Percentiles rank a stretch among this genome's conserved stretches.
Conservation (phyloP, 2,888 invertebrate genomes). For the Amphipoea lucens region DNA sequence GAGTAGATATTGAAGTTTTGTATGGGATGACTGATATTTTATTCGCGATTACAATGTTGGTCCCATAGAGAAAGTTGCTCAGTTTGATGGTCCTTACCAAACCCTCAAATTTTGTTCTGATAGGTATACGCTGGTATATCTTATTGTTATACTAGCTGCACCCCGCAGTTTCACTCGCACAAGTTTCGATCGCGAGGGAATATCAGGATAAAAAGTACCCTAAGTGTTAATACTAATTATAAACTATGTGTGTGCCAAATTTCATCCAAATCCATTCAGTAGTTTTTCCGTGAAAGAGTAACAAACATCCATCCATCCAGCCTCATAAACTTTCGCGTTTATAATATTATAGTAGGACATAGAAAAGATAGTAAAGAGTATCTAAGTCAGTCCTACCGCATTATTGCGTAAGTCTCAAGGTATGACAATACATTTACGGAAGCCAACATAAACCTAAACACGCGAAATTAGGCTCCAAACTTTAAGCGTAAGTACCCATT, state of each 20-base stretch:
- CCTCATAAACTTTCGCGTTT: too few relatives aligned
- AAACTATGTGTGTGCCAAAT: too few relatives aligned
- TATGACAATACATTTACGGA: slow-evolving; percentile 70
- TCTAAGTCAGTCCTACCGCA: slow-evolving; percentile 43
- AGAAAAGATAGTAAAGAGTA: slow-evolving; percentile 12
- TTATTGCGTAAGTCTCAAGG: slow-evolving; percentile 68
- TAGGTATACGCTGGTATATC: not conserved
- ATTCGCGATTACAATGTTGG: not conserved
- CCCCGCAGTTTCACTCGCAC: too few relatives aligned
- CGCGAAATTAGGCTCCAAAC: slow-evolving; percentile 78
- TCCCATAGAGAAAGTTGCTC: too few relatives aligned
- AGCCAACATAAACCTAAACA: slow-evolving; percentile 76
- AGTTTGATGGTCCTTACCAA: not conserved
- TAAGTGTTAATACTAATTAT: too few relatives aligned
- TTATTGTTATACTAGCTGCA: not conserved
- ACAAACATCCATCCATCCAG: too few relatives aligned
- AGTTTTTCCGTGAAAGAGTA: too few relatives aligned
- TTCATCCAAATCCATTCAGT: too few relatives aligned
- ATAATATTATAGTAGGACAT: too few relatives aligned
- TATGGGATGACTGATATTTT: not conserved
- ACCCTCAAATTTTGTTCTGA: not conserved
- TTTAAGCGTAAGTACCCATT: slow-evolving; percentile 80
- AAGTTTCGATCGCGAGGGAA: too few relatives aligned
- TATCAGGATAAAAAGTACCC: too few relatives aligned
- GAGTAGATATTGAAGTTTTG: not conserved